Conservation (phyloP, 2,113 vertebrate species). For the Megaceryle maxima region DNA sequence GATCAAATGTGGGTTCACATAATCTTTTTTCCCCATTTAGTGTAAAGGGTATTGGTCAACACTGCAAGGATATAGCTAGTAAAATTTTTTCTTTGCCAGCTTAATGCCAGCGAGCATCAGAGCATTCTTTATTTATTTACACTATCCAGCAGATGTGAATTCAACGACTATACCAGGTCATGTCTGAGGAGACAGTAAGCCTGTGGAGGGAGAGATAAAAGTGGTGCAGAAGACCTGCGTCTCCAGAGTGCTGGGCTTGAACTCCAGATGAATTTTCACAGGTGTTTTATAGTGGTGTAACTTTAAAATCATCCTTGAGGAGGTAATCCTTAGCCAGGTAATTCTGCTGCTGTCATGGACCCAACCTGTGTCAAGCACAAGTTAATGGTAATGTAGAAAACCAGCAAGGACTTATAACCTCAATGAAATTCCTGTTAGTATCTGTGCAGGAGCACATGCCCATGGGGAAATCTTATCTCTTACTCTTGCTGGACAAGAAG, state of each 20-base stretch:
- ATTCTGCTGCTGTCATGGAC: background rate
- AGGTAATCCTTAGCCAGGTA: background rate
- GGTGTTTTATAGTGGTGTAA: background rate
- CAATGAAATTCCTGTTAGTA: slow-evolving; percentile 7
- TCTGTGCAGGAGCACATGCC: background rate
- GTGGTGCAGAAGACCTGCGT: background rate
- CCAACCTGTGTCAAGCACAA: background rate
- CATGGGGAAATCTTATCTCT: slow-evolving; percentile 17
- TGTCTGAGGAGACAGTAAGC: background rate
- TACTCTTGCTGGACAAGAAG: background rate
- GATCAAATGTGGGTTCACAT: background rate
- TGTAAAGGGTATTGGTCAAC: background rate
- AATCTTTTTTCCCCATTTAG: background rate
- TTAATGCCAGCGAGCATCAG: background rate
- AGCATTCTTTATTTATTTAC: background rate
- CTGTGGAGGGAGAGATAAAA: background rate
- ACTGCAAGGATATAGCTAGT: background rate
- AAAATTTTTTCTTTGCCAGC: background rate
- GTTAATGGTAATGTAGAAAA: slow-evolving; percentile 10
- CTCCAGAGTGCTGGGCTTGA: background rate
- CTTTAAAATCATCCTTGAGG: slow-evolving; percentile 19
- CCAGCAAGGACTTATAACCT: background rate
- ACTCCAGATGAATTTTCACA: background rate
- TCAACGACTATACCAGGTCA: background rate
- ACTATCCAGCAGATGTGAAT: background rate